Evolutionary conservation across 1,140 invertebrate species (phyloP).

Genomic region (Neodiprion virginianus): DNA sequence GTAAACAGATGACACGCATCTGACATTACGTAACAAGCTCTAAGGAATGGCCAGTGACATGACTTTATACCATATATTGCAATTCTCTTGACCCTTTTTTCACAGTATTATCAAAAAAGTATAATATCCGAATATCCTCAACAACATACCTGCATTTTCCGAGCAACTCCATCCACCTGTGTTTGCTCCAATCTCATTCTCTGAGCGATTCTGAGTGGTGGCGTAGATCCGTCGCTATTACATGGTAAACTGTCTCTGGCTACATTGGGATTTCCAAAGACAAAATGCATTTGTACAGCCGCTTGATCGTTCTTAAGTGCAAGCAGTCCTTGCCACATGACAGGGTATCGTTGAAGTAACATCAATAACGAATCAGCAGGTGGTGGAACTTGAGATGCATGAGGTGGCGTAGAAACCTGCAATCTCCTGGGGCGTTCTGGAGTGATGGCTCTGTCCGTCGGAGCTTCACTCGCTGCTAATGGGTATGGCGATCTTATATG

Average conservation of each 20-base stretch:
- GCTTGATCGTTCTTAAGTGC: conserved; percentile 96
- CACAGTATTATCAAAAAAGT: neutral
- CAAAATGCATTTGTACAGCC: conserved; percentile 97
- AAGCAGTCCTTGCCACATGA: conserved; percentile 96
- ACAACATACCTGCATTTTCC: conserved; percentile 89
- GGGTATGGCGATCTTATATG: conserved; percentile 62
- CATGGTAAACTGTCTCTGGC: conserved; percentile 83
- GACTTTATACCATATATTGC: too few species aligned
- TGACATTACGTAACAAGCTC: too few species aligned
- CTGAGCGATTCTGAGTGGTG: conserved; percentile 90
- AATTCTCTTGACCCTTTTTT: too few species aligned
- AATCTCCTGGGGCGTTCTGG: conserved; percentile 64
- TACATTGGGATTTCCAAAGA: conserved; percentile 90
- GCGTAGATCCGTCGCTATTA: conserved; percentile 80
- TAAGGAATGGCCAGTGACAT: too few species aligned
- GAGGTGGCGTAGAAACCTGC: conserved; percentile 72
- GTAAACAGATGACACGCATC: too few species aligned
- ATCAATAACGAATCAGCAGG: conserved; percentile 82
- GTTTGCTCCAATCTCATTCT: conserved; percentile 94
- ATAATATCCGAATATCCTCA: neutral
- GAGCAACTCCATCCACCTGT: conserved; percentile 92
- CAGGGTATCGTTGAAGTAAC: conserved; percentile 84
- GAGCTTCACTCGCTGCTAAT: conserved; percentile 60
- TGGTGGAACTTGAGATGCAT: conserved; percentile 75
- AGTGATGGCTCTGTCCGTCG: conserved; percentile 60